Evolutionary conservation across 2,888 invertebrate genomes (phyloP).

Genomic region (Phyllotreta striolata): DNA sequence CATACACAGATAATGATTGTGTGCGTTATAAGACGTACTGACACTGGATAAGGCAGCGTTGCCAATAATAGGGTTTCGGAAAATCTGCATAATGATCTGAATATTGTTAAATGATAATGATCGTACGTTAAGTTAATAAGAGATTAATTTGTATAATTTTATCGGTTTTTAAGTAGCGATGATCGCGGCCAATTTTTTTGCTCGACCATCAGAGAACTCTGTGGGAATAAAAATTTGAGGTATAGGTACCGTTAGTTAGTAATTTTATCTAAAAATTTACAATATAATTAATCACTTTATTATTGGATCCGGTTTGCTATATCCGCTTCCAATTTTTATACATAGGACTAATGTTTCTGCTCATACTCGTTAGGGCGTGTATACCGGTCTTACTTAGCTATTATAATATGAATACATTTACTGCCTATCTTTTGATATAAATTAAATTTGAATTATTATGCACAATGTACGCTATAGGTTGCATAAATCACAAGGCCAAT

Average conservation of each 20-base stretch:
- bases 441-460: slow-evolving; percentile 19
- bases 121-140: slow-evolving; percentile 11
- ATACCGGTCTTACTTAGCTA: slow-evolving; percentile 11
- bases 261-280: no score
- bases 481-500: slow-evolving; percentile 17
- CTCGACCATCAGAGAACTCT: not conserved
- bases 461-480: slow-evolving; percentile 12
- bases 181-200: not conserved
- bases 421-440: slow-evolving; percentile 18
- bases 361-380: slow-evolving; percentile 6
- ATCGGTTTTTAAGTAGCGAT: slow-evolving; percentile 7
- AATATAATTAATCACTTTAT: no score
- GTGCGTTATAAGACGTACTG: slow-evolving; percentile 26
- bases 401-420: slow-evolving; percentile 15
- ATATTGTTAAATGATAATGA: slow-evolving; percentile 16
- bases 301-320: slow-evolving; percentile 7
- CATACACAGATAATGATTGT: slow-evolving; percentile 34
- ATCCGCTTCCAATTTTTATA: slow-evolving; percentile 14
- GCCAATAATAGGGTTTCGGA: slow-evolving; percentile 13
- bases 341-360: slow-evolving; percentile 4
- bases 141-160: slow-evolving; percentile 12
- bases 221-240: not conserved
- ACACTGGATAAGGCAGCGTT: slow-evolving; percentile 19
- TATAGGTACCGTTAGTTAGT: no score
- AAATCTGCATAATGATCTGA: slow-evolving; percentile 22